phyloP scores from a whole-genome alignment of 2,888 invertebrate genomes.

The Amorpha juglandis region DNA sequence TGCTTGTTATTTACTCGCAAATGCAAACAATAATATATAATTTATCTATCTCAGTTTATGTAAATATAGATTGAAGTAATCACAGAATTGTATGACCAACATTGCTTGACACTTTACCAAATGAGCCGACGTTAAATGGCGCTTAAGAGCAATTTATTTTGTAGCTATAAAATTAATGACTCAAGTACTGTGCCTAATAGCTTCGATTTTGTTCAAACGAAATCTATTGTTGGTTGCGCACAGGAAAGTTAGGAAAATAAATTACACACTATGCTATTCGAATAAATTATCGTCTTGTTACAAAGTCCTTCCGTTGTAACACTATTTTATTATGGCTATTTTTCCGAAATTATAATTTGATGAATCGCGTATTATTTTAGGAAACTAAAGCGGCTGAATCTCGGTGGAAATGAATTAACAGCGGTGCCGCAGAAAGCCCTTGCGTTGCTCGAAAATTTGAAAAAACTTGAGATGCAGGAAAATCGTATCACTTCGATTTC shows the following conservation, averaged over 20 bases:
- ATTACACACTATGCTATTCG: slow-evolving; percentile 37
- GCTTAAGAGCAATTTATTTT: slow-evolving; percentile 25
- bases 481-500: slow-evolving; percentile 90
- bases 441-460: slow-evolving; percentile 90
- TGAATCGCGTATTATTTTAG: slow-evolving; percentile 59
- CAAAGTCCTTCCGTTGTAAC: slow-evolving; percentile 10
- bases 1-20: neutral
- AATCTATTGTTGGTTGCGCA: slow-evolving; percentile 40
- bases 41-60: neutral
- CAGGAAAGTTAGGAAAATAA: slow-evolving; percentile 42
- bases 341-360: slow-evolving; percentile 12
- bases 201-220: slow-evolving; percentile 25
- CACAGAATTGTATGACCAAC: neutral
- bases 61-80: neutral
- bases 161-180: slow-evolving; percentile 26
- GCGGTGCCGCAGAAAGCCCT: slow-evolving; percentile 92
- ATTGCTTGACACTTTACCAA: slow-evolving; percentile 10
- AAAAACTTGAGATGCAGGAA: slow-evolving; percentile 94
- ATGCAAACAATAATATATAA: slow-evolving; percentile 3
- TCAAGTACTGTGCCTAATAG: slow-evolving; percentile 25
- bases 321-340: neutral
- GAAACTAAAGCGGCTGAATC: slow-evolving; percentile 92
- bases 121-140: slow-evolving; percentile 11
- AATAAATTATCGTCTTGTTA: slow-evolving; percentile 23
- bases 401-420: slow-evolving; percentile 92